Evolutionary conservation across 2,888 invertebrate genomes (phyloP).

Genomic region (Perdita meconis): DNA sequence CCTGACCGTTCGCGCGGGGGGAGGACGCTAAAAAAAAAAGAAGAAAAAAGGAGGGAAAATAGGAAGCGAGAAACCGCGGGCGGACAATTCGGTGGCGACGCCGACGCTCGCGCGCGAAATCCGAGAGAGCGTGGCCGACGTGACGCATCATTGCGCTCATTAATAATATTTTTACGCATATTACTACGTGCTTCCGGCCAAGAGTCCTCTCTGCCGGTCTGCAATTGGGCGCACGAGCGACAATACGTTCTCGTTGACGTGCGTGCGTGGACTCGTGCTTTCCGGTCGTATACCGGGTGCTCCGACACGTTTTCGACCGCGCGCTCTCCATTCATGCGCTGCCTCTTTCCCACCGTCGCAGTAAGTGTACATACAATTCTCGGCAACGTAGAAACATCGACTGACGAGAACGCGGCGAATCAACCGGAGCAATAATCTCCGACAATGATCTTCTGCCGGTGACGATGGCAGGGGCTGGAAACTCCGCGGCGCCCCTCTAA

Average conservation of each 20-base stretch:
- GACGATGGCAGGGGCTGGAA: neutral
- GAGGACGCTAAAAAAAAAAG: conserved; percentile 3
- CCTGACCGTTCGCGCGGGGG: too few species aligned
- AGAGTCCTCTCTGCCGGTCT: conserved; percentile 55
- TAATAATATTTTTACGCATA: conserved; percentile 65
- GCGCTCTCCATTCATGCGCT: neutral
- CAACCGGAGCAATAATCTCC: too few species aligned
- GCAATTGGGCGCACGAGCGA: conserved; percentile 69
- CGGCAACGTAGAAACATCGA: too few species aligned
- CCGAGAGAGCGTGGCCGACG: neutral
- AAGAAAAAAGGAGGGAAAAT: neutral
- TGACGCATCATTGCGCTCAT: conserved; percentile 49
- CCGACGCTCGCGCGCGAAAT: conserved; percentile 9
- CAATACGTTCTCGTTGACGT: conserved; percentile 60
- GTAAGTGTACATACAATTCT: too few species aligned
- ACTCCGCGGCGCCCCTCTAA: neutral
- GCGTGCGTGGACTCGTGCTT: conserved; percentile 62
- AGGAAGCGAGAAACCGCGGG: neutral
- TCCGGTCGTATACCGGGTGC: conserved; percentile 59
- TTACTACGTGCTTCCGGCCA: conserved; percentile 66
- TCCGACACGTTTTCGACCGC: neutral
- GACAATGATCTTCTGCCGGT: too few species aligned
- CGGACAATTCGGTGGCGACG: neutral
- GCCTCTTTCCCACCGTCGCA: too few species aligned
- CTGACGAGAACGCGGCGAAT: too few species aligned